A percentile compares a stretch with the other conserved stretches of the same genome.
phyloP scores from a whole-genome alignment of 2,888 invertebrate genomes.

The Conchocele bisecta region DNA sequence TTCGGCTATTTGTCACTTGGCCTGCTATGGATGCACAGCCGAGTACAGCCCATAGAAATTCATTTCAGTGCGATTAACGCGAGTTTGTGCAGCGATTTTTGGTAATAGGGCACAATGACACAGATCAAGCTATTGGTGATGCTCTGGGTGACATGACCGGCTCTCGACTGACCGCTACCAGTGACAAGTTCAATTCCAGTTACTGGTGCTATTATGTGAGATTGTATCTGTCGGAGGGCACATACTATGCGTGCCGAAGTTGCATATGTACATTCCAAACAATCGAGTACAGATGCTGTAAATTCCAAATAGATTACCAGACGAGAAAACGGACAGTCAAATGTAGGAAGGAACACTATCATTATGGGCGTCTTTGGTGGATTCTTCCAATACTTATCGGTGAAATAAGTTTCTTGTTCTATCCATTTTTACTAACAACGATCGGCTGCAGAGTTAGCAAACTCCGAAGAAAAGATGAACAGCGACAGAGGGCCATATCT shows the following conservation, averaged over 20 bases:
- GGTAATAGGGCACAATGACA: constrained; percentile 10
- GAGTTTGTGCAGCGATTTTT: constrained; percentile 27
- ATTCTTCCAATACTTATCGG: not conserved
- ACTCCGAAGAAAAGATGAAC: not conserved
- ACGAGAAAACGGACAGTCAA: not conserved
- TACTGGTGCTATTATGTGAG: not conserved
- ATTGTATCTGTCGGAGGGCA: not conserved
- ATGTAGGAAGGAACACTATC: not conserved
- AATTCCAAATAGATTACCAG: not conserved
- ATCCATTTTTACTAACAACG: not conserved
- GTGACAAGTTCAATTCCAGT: not conserved
- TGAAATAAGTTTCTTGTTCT: not conserved
- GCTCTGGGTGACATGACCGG: not conserved
- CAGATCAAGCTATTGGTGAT: constrained; percentile 11
- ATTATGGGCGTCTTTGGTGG: not conserved
- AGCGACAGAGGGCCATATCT: not conserved
- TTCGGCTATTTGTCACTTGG: not conserved
- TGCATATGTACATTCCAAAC: not conserved
- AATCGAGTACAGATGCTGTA: not conserved
- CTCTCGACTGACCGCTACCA: not conserved
- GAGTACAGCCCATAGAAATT: not conserved
- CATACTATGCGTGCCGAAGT: not conserved
- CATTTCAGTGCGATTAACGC: not conserved
- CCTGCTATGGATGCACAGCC: not conserved
- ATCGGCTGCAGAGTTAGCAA: not conserved